Evolutionary conservation across 1,140 invertebrate species (phyloP), one percentile per base, ranked within the genome.

Genomic region (fruit fly (Drosophila melanogaster)): DNA sequence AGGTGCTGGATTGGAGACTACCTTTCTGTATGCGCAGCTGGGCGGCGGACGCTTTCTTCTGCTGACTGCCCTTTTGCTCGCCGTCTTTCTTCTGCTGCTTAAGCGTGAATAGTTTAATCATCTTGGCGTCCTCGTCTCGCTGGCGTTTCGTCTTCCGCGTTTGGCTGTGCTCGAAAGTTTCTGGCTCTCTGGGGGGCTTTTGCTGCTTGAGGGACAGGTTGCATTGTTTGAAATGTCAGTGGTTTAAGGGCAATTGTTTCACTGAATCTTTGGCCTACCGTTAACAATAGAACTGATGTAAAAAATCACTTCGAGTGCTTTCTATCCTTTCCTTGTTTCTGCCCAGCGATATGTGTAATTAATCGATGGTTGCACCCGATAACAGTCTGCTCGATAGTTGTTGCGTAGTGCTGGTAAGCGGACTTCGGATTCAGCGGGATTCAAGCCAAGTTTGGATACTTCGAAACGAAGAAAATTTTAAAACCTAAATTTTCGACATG

Each of bases 31-130:
- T 98, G 93, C 98, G 95, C 83, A 99, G 94, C 93, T 99, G 98
- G 60, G 98, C 98, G 81, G 98, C 98, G 61, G 98, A 98, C 57
- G 98, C 96, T 93, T 97, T 97, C 92, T 98, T 93, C 97, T 96
- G 92, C 79, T 95, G 94, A 85, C 95, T 95, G 58, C 95, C 95
- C 90, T 96, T 95, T 60, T 95, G 93, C 93, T 98, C 97, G 78
- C 97, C 98, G 95, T 99, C 97, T 94, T 99, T 99, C 94, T 98
- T 98, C 93, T 98, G 97, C 94, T 99, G 97, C 94, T 99, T 99
- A 90, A 99, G 94, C 57, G 98, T 98, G 95, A 99, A 99, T 93
- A 99, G 95, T 95, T 98, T 99, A 93, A 99, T 99, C 98, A 99
- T 99, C 81, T 86, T 56, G 61, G 61, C 64, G 61, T 83, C 61